Conservation (phyloP, 1,140 invertebrate genomes). For the Calephelis nemesis region DNA sequence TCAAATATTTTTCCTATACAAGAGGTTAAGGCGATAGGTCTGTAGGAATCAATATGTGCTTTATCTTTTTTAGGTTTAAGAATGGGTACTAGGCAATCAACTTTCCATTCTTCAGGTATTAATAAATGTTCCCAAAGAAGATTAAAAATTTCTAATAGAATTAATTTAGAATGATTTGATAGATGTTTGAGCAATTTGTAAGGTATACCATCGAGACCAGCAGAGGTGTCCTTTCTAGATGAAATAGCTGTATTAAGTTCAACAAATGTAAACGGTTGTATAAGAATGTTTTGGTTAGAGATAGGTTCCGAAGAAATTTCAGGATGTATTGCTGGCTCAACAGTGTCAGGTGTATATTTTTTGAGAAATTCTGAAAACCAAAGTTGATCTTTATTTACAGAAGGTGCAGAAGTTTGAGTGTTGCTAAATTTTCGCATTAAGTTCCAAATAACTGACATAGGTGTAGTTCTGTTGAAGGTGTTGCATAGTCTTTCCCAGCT, state of each 20-base stretch:
- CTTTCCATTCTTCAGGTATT: too few species aligned
- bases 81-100: conserved; percentile 15
- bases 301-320: neutral
- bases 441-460: conserved; percentile 26
- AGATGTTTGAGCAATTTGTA: conserved; percentile 34
- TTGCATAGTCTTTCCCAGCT: conserved; percentile 25
- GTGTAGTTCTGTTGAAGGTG: conserved; percentile 26
- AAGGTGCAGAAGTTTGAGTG: conserved; percentile 1
- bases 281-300: neutral
- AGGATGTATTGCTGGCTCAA: neutral
- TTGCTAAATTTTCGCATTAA: conserved; percentile 33
- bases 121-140: neutral
- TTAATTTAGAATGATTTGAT: neutral
- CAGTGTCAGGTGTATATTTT: conserved; percentile 28
- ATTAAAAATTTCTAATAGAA: conserved; percentile 31
- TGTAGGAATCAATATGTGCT: conserved; percentile 24
- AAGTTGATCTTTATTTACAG: conserved; percentile 15
- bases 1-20: conserved; percentile 33
- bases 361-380: conserved; percentile 28
- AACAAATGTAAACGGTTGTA: conserved; percentile 22
- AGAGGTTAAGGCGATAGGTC: conserved; percentile 33
- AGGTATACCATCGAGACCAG: conserved; percentile 31
- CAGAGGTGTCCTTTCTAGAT: conserved; percentile 30
- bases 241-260: conserved; percentile 30
- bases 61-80: conserved; percentile 30